Conservation (phyloP, 1,140 invertebrate genomes). For the Drosophila pectinifera region DNA sequence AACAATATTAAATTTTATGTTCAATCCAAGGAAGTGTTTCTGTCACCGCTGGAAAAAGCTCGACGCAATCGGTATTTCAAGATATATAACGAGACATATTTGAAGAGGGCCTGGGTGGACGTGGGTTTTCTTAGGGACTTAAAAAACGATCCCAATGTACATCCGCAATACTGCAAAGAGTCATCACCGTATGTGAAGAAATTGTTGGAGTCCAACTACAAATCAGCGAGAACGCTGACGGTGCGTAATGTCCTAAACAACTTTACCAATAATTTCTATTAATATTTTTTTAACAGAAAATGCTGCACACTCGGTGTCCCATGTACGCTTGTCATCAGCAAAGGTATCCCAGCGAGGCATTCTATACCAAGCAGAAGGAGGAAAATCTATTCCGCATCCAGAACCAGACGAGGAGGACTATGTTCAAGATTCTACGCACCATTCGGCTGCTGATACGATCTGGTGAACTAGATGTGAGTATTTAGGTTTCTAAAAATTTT, state of each 20-base stretch:
- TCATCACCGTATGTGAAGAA: constrained; percentile 38
- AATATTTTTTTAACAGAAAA: constrained; percentile 62
- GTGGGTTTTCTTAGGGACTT: constrained; percentile 62
- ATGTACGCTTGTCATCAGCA: constrained; percentile 49
- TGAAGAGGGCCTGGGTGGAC: constrained; percentile 66
- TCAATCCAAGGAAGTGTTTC: constrained; percentile 32
- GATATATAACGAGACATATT: constrained; percentile 71
- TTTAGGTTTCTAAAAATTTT: background rate
- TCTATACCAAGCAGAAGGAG: constrained; percentile 38
- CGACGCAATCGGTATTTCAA: constrained; percentile 58
- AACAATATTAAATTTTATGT: background rate
- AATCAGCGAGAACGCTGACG: constrained; percentile 39
- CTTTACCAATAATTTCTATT: background rate
- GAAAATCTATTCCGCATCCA: constrained; percentile 70
- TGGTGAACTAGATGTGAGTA: constrained; percentile 35
- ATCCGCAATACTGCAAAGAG: constrained; percentile 29
- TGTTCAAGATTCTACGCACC: constrained; percentile 63
- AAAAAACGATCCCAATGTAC: constrained; percentile 50
- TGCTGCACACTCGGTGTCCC: constrained; percentile 73
- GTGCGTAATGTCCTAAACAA: constrained; percentile 11
- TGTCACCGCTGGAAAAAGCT: constrained; percentile 67
- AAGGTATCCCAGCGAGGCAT: constrained; percentile 41
- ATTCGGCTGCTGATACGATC: constrained; percentile 45
- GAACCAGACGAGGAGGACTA: constrained; percentile 74
- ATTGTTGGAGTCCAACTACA: constrained; percentile 49